Percentiles rank a stretch among this genome's conserved stretches.
Evolutionary conservation across 2,797 vertebrate genomes (phyloP).

Genomic region (Ispidina picta): DNA sequence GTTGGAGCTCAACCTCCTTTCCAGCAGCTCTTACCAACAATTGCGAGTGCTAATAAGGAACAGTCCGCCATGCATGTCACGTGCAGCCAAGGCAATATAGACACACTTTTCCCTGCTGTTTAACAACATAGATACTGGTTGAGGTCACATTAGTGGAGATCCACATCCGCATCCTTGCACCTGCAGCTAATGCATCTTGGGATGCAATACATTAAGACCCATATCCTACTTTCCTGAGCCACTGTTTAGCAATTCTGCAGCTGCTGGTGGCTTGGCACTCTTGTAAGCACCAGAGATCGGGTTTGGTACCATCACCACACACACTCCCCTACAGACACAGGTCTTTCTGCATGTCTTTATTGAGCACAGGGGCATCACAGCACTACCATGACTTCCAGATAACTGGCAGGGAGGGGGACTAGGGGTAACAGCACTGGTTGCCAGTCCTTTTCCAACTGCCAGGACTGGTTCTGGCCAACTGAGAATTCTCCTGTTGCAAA

Average conservation of each 20-base stretch:
- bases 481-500: not conserved
- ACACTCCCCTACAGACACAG: not conserved
- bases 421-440: fast-evolving
- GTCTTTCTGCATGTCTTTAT: not conserved
- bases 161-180: not conserved
- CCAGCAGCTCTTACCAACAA: slow-evolving; percentile 40
- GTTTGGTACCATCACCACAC: not conserved
- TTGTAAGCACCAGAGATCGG: not conserved
- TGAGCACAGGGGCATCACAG: not conserved
- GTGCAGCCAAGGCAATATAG: not conserved
- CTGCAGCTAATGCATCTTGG: not conserved
- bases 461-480: not conserved
- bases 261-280: not conserved
- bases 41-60: slow-evolving; percentile 6
- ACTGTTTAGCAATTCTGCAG: not conserved
- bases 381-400: not conserved
- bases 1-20: slow-evolving; percentile 3
- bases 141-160: not conserved
- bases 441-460: not conserved
- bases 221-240: not conserved
- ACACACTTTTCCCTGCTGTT: not conserved
- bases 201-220: fast-evolving
- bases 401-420: not conserved
- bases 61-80: not conserved
- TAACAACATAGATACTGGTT: not conserved